Conservation (phyloP, 2,888 invertebrate genomes). For the Lissonota sp. region DNA sequence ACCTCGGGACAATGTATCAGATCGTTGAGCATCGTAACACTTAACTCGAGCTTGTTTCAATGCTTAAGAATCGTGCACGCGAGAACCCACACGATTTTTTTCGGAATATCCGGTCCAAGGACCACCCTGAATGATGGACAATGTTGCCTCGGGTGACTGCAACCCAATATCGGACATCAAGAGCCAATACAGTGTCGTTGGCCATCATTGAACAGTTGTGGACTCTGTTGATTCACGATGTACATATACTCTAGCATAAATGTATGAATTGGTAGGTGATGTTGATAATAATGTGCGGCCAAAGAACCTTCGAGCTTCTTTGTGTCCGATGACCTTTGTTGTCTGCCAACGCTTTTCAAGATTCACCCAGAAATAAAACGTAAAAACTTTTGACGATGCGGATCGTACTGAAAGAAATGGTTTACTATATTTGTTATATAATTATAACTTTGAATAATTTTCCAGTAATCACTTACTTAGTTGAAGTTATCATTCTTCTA, state of each 20-base stretch:
- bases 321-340: conserved; percentile 60
- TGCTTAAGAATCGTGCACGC: not conserved
- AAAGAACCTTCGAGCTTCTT: conserved; percentile 54
- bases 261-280: not conserved
- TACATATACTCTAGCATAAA: not conserved
- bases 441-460: no score
- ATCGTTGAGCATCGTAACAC: conserved; percentile 40
- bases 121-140: conserved; percentile 73
- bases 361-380: no score
- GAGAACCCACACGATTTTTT: not conserved
- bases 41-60: conserved; percentile 19
- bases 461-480: no score
- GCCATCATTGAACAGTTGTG: conserved; percentile 34
- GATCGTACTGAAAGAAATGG: no score
- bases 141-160: conserved; percentile 57
- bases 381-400: no score
- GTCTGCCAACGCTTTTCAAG: conserved; percentile 54
- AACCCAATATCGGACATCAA: conserved; percentile 66
- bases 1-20: conserved; percentile 47
- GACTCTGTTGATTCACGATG: conserved; percentile 52
- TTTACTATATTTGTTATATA: no score
- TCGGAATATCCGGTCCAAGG: conserved; percentile 45
- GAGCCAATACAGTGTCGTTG: conserved; percentile 25
- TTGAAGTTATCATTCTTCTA: no score
- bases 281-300: conserved; percentile 33